Evolutionary conservation across 2,888 invertebrate species (phyloP).

Genomic region (Lacanobia oleracea): DNA sequence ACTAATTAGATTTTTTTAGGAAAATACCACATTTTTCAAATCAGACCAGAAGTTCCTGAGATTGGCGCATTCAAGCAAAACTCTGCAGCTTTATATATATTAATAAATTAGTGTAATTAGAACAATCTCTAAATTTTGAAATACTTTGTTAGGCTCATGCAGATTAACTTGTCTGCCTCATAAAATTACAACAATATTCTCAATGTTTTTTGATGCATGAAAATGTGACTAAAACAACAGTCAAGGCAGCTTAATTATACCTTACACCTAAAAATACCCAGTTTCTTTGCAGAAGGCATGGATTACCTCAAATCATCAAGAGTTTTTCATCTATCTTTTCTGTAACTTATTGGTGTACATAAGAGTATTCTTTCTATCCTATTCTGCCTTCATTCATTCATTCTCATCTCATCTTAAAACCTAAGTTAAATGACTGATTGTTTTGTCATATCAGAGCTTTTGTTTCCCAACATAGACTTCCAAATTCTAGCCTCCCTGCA

Average conservation of each 20-base stretch:
- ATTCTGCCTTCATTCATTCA: too few relatives aligned
- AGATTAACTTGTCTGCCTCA: background rate
- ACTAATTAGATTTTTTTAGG: too few relatives aligned
- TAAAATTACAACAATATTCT: background rate
- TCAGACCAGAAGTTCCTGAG: too few relatives aligned
- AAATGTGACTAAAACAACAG: background rate
- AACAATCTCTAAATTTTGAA: background rate
- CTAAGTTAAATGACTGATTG: background rate
- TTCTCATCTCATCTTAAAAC: background rate
- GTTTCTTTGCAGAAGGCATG: background rate
- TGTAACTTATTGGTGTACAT: too few relatives aligned
- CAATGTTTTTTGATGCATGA: background rate
- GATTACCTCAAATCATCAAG: too few relatives aligned
- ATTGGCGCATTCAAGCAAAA: too few relatives aligned
- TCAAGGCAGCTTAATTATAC: background rate
- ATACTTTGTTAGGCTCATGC: background rate
- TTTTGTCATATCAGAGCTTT: background rate
- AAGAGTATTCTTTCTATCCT: too few relatives aligned
- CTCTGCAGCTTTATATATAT: too few relatives aligned
- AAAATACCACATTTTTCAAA: too few relatives aligned
- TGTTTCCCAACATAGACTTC: too few relatives aligned
- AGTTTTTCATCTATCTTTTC: too few relatives aligned
- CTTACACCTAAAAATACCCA: background rate
- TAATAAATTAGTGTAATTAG: background rate
- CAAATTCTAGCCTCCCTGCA: background rate